Percentiles rank a stretch among this genome's conserved stretches.
Evolutionary conservation across 2,797 vertebrate species (phyloP).

Genomic region (Coreius guichenoti): DNA sequence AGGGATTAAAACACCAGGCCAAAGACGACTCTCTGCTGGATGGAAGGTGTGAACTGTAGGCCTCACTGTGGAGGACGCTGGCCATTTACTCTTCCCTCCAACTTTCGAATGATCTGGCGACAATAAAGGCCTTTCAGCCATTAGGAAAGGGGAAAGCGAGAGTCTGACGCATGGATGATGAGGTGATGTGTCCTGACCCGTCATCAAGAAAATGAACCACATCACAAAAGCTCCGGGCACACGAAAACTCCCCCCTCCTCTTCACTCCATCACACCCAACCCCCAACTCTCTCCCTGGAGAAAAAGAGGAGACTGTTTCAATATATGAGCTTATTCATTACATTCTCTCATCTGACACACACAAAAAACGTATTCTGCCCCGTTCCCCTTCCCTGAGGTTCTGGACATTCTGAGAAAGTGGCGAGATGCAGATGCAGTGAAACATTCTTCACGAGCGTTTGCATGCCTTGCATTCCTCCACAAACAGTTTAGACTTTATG

Average conservation of each 20-base stretch:
- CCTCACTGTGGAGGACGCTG: constrained; percentile 38
- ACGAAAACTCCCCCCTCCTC: constrained; percentile 32
- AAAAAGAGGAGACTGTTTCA: constrained; percentile 56
- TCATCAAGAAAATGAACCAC: constrained; percentile 60
- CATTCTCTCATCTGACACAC: constrained; percentile 52
- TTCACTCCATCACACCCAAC: constrained; percentile 28
- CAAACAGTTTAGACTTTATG: constrained; percentile 81
- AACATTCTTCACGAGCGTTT: constrained; percentile 63
- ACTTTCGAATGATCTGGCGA: constrained; percentile 50
- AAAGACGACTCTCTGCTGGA: constrained; percentile 33
- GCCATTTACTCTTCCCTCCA: constrained; percentile 41
- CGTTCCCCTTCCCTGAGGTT: constrained; percentile 47
- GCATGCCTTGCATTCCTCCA: constrained; percentile 78
- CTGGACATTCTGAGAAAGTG: constrained; percentile 53
- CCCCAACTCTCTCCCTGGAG: constrained; percentile 24
- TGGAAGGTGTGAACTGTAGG: constrained; percentile 56
- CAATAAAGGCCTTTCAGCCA: constrained; percentile 58
- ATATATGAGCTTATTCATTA: constrained; percentile 57
- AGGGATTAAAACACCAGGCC: constrained; percentile 44
- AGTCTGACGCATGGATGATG: constrained; percentile 55
- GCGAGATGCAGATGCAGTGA: constrained; percentile 57
- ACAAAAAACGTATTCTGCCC: constrained; percentile 57
- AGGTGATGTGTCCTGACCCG: constrained; percentile 58
- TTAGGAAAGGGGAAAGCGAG: constrained; percentile 24
- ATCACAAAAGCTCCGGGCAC: constrained; percentile 59